phyloP scores from a whole-genome alignment of 2,797 vertebrate species.

The Rhadinocentrus ornatus region DNA sequence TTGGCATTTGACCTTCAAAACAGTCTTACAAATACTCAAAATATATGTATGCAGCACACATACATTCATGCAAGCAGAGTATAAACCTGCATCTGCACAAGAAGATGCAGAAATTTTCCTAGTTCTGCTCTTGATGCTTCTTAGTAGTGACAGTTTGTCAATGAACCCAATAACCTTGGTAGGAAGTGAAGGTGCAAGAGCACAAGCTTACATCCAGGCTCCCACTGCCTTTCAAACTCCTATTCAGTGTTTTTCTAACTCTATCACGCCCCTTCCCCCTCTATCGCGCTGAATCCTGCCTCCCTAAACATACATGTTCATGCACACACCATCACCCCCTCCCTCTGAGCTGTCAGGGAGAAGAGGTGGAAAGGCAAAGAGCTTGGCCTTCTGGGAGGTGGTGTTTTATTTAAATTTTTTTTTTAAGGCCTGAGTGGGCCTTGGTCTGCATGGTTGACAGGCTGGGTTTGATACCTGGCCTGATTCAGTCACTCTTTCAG shows the following conservation, averaged over 20 bases:
- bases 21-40: constrained; percentile 14
- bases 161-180: constrained; percentile 29
- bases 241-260: constrained; percentile 21
- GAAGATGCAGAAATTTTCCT: not conserved
- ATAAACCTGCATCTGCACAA: constrained; percentile 1
- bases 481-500: constrained; percentile 78
- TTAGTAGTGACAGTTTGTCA: constrained; percentile 11
- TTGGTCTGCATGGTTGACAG: constrained; percentile 70
- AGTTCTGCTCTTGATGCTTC: not conserved
- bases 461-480: constrained; percentile 78
- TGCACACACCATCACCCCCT: constrained; percentile 36
- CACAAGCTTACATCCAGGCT: not conserved
- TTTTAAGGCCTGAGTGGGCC: constrained; percentile 66
- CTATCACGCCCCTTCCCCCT: constrained; percentile 13
- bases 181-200: constrained; percentile 16
- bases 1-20: constrained; percentile 36
- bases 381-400: constrained; percentile 73
- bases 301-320: constrained; percentile 9
- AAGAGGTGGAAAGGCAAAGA: constrained; percentile 50
- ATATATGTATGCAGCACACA: not conserved
- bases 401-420: constrained; percentile 49
- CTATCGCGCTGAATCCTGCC: not conserved
- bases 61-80: not conserved
- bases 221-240: constrained; percentile 3
- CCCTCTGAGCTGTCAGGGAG: constrained; percentile 60